Evolutionary conservation across 2,797 vertebrate species (phyloP), one percentile per base, ranked within the genome.

Genomic region (Siniperca obscura): DNA sequence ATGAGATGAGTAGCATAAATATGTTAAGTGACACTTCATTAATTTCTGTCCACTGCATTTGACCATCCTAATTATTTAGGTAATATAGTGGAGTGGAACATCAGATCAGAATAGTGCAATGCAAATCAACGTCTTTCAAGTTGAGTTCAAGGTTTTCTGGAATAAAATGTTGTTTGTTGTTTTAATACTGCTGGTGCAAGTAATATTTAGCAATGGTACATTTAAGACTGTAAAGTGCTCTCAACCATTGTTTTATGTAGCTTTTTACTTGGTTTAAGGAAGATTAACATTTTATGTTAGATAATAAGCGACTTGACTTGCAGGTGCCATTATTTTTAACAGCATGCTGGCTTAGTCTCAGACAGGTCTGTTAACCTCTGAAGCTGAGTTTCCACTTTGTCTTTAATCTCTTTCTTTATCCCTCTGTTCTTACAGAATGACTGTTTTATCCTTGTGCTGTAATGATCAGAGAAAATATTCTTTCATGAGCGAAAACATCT

Each of bases 291-390:
- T 76, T 78, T 17, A 56, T 48, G 16, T 42, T 22, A 5, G 70
- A 70, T 27, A 65, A 56, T 82, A 83, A 80, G 53, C 50, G 0
- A 70, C 36, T 81, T 68, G 0, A 71, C 36, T 76, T 78, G 30
- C 64, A 46, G 56, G 76, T 55, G 57, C 40, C 48, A 10, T 65
- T 60, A 59, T 38, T 83, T 78, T 78, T 78, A 5, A 73, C 78
- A 74, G 36, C 69, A 5, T 73, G 62, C 64, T 83, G 74, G 80
- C 84, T 67, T 36, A 12, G 48, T 66, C 72, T 85, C 77, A 53
- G 21, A 70, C 68, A 67, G 2, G 4, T 56, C 72, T 71, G 55
- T 76, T 64, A 53, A 69, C 22, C 21, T 80, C 70, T 69, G 61
- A 78, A 50, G 64, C 25, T 67, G 21, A 50, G 76, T 52, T 71